phyloP scores from a whole-genome alignment of 2,888 invertebrate genomes.

The Thymelicus acteon region DNA sequence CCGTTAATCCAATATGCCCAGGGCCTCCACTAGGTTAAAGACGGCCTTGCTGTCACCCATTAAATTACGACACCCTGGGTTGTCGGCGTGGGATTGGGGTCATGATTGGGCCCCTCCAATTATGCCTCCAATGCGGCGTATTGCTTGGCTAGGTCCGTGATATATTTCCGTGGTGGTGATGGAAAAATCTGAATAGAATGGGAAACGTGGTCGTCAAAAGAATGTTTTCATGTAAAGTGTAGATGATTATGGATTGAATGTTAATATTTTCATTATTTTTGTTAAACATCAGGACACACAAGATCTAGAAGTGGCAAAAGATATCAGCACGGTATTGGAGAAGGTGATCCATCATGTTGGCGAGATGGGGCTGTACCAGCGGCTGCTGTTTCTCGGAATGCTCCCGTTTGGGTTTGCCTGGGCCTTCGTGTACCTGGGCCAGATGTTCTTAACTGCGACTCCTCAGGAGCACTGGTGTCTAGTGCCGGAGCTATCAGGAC shows the following conservation, averaged over 20 bases:
- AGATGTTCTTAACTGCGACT: conserved; percentile 74
- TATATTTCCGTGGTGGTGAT: too few species aligned
- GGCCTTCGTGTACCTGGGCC: conserved; percentile 73
- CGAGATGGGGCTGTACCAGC: conserved; percentile 72
- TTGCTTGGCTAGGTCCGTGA: too few species aligned
- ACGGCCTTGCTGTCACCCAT: too few species aligned
- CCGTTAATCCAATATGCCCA: too few species aligned
- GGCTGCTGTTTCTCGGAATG: conserved; percentile 67
- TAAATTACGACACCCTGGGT: too few species aligned
- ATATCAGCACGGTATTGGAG: conserved; percentile 61
- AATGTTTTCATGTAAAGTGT: too few species aligned
- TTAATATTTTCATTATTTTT: background rate
- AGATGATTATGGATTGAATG: background rate
- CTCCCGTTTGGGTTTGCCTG: conserved; percentile 72
- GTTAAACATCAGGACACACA: conserved; percentile 11
- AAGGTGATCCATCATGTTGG: conserved; percentile 67
- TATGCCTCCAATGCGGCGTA: too few species aligned
- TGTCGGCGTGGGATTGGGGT: too few species aligned
- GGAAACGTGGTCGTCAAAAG: too few species aligned
- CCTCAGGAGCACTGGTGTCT: conserved; percentile 72
- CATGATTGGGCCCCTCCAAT: too few species aligned
- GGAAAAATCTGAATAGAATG: too few species aligned
- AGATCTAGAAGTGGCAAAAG: conserved; percentile 31
- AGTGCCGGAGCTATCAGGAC: conserved; percentile 64
- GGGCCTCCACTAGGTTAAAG: too few species aligned